Conservation (phyloP, 2,113 vertebrate genomes). For the Oophaga pumilio region DNA sequence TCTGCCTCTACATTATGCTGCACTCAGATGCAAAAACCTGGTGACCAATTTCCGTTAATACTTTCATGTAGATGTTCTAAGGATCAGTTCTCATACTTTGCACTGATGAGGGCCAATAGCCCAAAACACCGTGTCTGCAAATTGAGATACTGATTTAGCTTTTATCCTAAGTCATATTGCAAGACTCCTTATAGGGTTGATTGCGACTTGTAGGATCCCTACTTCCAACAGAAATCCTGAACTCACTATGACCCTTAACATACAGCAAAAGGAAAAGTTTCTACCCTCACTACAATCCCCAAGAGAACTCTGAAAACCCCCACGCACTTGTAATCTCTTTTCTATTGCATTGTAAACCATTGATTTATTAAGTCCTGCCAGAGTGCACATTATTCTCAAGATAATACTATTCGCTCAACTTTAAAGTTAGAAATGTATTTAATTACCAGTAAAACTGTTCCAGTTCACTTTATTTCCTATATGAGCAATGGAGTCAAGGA, state of each 20-base stretch:
- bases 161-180: too few species aligned
- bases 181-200: too few species aligned
- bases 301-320: background rate
- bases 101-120: too few species aligned
- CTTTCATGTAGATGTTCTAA: constrained; percentile 38
- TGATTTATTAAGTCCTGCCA: constrained; percentile 7
- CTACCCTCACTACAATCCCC: constrained; percentile 12
- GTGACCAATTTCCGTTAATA: background rate
- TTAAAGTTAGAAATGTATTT: background rate
- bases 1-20: too few species aligned
- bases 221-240: too few species aligned
- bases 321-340: constrained; percentile 1
- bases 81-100: too few species aligned
- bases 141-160: too few species aligned
- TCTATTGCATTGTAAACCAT: constrained; percentile 16
- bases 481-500: background rate
- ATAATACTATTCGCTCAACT: background rate
- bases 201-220: too few species aligned
- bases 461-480: background rate
- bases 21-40: too few species aligned
- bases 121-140: too few species aligned
- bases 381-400: constrained; percentile 10
- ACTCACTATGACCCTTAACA: constrained; percentile 31
- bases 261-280: background rate
- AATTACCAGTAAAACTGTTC: background rate